Conservation (phyloP, 1,140 invertebrate species). For the Parasteatoda tepidariorum region DNA sequence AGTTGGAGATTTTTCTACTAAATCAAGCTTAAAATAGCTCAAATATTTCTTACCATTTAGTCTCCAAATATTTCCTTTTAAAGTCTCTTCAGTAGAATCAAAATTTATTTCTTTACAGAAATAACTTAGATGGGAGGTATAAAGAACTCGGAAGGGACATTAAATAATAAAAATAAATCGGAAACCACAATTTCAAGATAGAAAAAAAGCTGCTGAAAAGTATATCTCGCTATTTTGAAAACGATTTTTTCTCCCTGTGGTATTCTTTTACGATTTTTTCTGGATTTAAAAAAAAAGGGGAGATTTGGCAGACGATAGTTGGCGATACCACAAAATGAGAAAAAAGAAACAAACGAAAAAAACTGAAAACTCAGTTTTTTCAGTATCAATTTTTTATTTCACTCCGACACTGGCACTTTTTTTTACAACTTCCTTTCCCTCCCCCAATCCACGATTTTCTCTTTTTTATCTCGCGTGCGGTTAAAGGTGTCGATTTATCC, state of each 20-base stretch:
- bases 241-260: constrained; percentile 23
- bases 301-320: neutral
- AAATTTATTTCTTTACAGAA: no score
- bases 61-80: no score
- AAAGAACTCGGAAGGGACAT: neutral
- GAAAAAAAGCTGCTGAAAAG: neutral
- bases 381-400: constrained; percentile 55
- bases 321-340: constrained; percentile 10
- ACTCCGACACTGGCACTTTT: constrained; percentile 21
- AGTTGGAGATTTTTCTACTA: no score
- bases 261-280: constrained; percentile 12
- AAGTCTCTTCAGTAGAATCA: no score
- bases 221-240: constrained; percentile 41
- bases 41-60: no score
- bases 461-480: constrained; percentile 26
- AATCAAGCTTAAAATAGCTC: no score
- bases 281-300: constrained; percentile 19
- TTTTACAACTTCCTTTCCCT: neutral
- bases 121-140: no score
- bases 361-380: neutral
- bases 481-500: constrained; percentile 61
- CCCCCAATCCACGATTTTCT: neutral
- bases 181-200: neutral
- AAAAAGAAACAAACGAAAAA: constrained; percentile 11
- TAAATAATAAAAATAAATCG: neutral